phyloP scores from a whole-genome alignment of 2,113 vertebrate genomes.

The Eudyptes chrysolophus region DNA sequence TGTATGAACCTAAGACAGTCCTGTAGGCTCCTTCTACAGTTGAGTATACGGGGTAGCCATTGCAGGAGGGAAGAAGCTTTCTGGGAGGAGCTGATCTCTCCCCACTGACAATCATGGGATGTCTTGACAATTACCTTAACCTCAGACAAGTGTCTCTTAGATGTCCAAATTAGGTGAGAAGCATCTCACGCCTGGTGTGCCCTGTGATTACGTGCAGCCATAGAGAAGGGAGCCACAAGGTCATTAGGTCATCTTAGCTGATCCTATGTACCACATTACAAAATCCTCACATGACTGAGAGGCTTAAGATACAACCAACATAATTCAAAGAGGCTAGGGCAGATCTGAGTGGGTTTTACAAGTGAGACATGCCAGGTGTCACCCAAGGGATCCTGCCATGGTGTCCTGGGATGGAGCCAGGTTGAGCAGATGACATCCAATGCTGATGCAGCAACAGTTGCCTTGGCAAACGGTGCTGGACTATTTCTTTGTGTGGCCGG shows the following conservation, averaged over 20 bases:
- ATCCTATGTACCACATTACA: background rate
- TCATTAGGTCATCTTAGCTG: background rate
- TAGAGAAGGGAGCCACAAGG: background rate
- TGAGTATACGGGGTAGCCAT: background rate
- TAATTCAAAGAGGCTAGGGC: background rate
- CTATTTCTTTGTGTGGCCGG: background rate
- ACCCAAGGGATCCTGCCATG: background rate
- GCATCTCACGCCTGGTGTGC: background rate
- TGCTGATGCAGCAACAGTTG: background rate
- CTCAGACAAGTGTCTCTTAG: background rate
- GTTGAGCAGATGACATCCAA: background rate
- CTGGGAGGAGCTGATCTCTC: background rate
- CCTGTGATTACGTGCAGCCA: background rate
- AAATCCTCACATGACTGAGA: background rate
- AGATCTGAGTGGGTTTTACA: background rate
- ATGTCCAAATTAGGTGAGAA: background rate
- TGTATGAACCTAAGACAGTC: background rate
- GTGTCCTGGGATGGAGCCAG: background rate
- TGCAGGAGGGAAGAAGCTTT: background rate
- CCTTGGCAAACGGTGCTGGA: background rate
- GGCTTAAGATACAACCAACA: background rate
- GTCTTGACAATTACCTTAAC: background rate
- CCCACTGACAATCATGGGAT: background rate
- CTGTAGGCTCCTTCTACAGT: background rate
- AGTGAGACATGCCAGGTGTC: background rate